A percentile compares a stretch with the other conserved stretches of the same genome.
Evolutionary conservation across 92 coral and sea anemone species (phyloP).

Genomic region (Umimayanthus kanabou): DNA sequence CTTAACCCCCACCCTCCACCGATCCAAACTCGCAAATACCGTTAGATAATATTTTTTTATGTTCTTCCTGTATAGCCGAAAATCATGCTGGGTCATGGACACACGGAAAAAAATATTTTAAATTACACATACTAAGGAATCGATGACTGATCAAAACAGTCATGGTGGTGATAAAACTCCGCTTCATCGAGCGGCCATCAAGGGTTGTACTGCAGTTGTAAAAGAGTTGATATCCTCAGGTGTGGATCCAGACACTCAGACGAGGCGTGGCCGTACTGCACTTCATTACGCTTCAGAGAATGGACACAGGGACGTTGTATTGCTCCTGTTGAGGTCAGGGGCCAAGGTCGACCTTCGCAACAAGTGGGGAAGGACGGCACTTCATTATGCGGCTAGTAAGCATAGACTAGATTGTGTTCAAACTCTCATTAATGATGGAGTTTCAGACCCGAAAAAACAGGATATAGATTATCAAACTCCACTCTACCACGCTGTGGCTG

Average conservation of each 20-base stretch:
- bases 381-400: constrained; percentile 59
- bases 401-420: constrained; percentile 35
- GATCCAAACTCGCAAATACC: no score
- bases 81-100: no score
- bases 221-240: constrained; percentile 26
- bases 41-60: no score
- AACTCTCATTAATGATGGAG: constrained; percentile 28
- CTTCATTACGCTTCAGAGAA: constrained; percentile 54
- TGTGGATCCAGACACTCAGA: constrained; percentile 27
- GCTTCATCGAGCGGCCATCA: constrained; percentile 39
- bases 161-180: constrained; percentile 23
- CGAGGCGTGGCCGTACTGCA: constrained; percentile 56
- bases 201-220: constrained; percentile 14
- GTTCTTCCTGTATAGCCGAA: no score
- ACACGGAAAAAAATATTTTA: no score
- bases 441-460: constrained; percentile 36
- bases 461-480: constrained; percentile 49
- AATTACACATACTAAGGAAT: no score
- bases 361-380: constrained; percentile 58
- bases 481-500: constrained; percentile 48
- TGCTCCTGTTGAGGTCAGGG: constrained; percentile 26
- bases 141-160: no score
- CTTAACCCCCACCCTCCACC: no score
- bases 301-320: constrained; percentile 35
- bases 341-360: constrained; percentile 48